phyloP scores from a whole-genome alignment of 2,888 invertebrate species.

The Drosophila merina region DNA sequence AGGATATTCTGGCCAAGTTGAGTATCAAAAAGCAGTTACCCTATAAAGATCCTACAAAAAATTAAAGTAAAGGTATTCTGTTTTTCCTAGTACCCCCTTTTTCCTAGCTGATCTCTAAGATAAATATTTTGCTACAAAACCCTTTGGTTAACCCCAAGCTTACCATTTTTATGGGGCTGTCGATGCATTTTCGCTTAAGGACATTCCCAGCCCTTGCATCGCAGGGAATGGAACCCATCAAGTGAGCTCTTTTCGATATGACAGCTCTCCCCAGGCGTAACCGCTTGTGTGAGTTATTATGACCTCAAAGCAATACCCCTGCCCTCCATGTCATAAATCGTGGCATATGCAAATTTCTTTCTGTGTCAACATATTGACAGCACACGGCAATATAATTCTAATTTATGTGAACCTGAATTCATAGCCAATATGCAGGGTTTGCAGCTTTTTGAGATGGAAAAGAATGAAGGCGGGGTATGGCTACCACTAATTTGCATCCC shows the following conservation, averaged over 20 bases:
- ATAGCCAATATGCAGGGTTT: constrained; percentile 20
- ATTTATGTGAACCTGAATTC: constrained; percentile 50
- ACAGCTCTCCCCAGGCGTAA: constrained; percentile 15
- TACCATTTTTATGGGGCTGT: constrained; percentile 5
- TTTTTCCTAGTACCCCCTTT: neutral
- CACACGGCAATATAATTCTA: constrained; percentile 40
- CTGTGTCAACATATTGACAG: constrained; percentile 69
- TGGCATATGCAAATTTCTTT: constrained; percentile 67
- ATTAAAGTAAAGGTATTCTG: neutral
- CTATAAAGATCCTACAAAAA: neutral
- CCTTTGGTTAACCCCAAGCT: neutral
- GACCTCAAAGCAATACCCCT: constrained; percentile 41
- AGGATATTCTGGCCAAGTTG: neutral
- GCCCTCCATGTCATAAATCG: constrained; percentile 10
- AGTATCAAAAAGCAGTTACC: neutral
- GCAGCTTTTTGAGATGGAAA: constrained; percentile 2
- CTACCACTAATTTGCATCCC: constrained; percentile 7
- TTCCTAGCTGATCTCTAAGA: neutral
- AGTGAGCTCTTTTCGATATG: constrained; percentile 20
- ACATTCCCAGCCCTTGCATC: constrained; percentile 1
- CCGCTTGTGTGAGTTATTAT: constrained; percentile 38
- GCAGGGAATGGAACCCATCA: constrained; percentile 4
- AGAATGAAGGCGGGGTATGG: neutral
- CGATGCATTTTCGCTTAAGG: constrained; percentile 11
- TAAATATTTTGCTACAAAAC: too few species aligned